Evolutionary conservation across 2,113 vertebrate species (phyloP).

Genomic region (Syngnathoides biaculeatus): DNA sequence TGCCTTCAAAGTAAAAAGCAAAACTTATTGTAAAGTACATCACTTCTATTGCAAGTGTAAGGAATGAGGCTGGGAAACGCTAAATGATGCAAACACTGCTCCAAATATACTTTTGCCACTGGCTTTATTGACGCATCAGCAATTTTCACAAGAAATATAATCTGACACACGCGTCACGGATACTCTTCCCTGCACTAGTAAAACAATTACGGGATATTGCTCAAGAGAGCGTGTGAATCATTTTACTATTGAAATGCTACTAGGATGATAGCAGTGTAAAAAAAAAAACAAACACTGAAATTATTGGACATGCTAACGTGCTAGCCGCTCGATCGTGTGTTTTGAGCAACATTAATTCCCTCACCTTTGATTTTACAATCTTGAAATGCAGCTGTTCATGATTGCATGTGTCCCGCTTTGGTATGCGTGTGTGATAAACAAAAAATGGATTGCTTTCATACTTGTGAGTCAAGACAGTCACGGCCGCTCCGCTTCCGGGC

Average conservation of each 20-base stretch:
- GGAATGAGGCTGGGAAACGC: not conserved
- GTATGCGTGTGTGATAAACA: not conserved
- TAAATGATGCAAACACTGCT: not conserved
- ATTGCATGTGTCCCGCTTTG: not conserved
- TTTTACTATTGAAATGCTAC: not conserved
- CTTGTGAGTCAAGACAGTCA: conserved; percentile 51
- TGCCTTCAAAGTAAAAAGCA: not conserved
- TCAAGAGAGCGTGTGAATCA: conserved; percentile 10
- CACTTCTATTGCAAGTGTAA: not conserved
- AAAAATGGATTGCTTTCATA: conserved; percentile 21
- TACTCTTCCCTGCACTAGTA: conserved; percentile 2
- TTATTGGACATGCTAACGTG: conserved; percentile 46
- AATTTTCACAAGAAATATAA: conserved; percentile 32
- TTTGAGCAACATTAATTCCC: not conserved
- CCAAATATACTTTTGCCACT: conserved; percentile 17
- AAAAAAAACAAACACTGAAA: conserved; percentile 41
- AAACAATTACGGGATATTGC: conserved; percentile 9
- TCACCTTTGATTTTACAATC: not conserved
- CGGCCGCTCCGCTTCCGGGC: conserved; percentile 40
- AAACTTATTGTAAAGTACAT: not conserved
- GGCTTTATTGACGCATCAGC: conserved; percentile 54
- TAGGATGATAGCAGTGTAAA: conserved; percentile 6
- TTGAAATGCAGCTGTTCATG: not conserved
- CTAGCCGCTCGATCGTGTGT: not conserved
- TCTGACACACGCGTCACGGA: conserved; percentile 21